Evolutionary conservation across 2,888 invertebrate species (phyloP).

Genomic region (Conops quadrifasciatus): DNA sequence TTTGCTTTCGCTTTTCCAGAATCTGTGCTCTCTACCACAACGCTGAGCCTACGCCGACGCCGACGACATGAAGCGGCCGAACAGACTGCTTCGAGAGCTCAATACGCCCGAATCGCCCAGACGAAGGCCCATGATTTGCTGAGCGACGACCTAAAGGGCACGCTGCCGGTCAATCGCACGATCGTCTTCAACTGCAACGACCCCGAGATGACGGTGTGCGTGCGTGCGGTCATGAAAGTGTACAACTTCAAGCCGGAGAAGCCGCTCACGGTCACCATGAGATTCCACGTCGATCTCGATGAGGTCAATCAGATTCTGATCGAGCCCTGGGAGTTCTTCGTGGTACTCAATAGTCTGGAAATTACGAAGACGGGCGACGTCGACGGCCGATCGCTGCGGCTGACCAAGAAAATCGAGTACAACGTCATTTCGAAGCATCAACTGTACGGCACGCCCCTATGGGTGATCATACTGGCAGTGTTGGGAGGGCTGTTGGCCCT

Average conservation of each 20-base stretch:
- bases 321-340: constrained; percentile 65
- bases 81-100: constrained; percentile 54
- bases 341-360: constrained; percentile 56
- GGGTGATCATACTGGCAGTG: constrained; percentile 66
- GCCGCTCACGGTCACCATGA: constrained; percentile 56
- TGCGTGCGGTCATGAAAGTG: constrained; percentile 59
- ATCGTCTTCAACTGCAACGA: constrained; percentile 64
- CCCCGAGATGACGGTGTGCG: constrained; percentile 57
- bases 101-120: constrained; percentile 58
- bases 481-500: constrained; percentile 65
- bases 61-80: constrained; percentile 54
- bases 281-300: constrained; percentile 59
- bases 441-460: constrained; percentile 57
- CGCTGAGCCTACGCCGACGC: constrained; percentile 45
- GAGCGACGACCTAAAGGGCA: constrained; percentile 58
- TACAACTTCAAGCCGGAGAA: constrained; percentile 59
- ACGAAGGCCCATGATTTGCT: constrained; percentile 55
- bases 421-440: constrained; percentile 64
- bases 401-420: constrained; percentile 58
- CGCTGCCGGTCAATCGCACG: constrained; percentile 62
- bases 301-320: constrained; percentile 62
- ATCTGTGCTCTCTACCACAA: constrained; percentile 49
- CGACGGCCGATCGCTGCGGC: constrained; percentile 49
- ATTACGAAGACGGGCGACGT: constrained; percentile 56
- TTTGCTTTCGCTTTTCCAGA: constrained; percentile 39